Evolutionary conservation across 2,797 vertebrate genomes (phyloP).

Genomic region (Poecilia wingei): DNA sequence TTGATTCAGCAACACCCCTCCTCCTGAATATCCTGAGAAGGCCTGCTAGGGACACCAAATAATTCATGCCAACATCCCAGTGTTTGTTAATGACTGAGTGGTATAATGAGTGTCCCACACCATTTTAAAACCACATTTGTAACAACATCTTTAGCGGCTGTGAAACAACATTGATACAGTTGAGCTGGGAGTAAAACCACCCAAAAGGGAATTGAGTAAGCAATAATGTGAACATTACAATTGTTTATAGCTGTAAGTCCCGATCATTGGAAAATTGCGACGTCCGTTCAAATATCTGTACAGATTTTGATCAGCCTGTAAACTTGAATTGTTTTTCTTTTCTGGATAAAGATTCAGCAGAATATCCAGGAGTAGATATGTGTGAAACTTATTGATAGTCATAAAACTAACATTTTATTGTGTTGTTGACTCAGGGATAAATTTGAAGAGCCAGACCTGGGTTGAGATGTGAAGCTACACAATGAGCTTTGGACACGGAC

Average conservation of each 20-base stretch:
- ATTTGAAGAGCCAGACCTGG: too few relatives aligned
- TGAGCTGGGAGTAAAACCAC: constrained; percentile 20
- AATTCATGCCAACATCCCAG: constrained; percentile 69
- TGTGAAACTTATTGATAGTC: neutral
- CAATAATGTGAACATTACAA: neutral
- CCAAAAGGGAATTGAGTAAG: constrained; percentile 5
- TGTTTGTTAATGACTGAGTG: constrained; percentile 63
- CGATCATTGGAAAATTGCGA: neutral
- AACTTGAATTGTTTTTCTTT: neutral
- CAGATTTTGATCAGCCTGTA: neutral
- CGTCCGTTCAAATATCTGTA: neutral
- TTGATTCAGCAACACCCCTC: constrained; percentile 67
- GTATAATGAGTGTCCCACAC: constrained; percentile 46
- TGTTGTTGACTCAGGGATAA: neutral
- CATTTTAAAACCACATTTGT: constrained; percentile 40
- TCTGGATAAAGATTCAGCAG: neutral
- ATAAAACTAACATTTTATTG: neutral
- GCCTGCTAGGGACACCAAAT: constrained; percentile 67
- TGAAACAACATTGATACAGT: constrained; percentile 23
- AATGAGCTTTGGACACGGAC: neutral
- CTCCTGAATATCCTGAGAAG: constrained; percentile 44
- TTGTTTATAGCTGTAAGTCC: neutral
- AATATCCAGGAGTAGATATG: neutral
- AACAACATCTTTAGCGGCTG: constrained; percentile 28
- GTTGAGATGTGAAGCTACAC: too few relatives aligned